Evolutionary conservation across 2,888 invertebrate species (phyloP).

Genomic region (Auanema freiburgensis): DNA sequence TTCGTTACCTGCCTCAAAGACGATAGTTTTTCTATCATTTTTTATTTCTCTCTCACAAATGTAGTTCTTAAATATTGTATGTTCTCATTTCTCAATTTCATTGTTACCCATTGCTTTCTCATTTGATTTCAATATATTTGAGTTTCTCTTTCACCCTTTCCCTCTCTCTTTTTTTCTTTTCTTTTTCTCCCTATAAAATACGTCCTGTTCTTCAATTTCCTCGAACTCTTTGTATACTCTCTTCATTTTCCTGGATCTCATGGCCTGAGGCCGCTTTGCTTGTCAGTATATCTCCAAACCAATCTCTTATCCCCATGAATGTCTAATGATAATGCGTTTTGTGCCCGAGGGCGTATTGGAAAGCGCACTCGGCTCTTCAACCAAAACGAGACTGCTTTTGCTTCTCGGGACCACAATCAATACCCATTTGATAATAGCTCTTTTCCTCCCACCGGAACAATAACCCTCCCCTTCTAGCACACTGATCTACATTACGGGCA

Average conservation of each 20-base stretch:
- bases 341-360: conserved; percentile 1
- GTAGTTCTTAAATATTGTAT: too few species aligned
- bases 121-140: too few species aligned
- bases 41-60: too few species aligned
- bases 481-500: too few species aligned
- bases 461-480: conserved; percentile 4
- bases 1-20: too few species aligned
- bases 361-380: too few species aligned
- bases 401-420: conserved; percentile 1
- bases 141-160: conserved; percentile 7
- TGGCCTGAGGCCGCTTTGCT: background rate
- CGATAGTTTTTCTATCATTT: too few species aligned
- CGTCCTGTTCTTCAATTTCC: background rate
- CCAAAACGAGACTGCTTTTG: too few species aligned
- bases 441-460: conserved; percentile 4
- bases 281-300: conserved; percentile 4
- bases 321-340: conserved; percentile 5
- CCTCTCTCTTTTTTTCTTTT: conserved; percentile 7
- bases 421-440: background rate
- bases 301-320: conserved; percentile 8
- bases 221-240: background rate
- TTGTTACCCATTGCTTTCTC: too few species aligned
- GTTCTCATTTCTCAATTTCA: too few species aligned
- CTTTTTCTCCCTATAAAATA: background rate
- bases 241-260: too few species aligned